Evolutionary conservation across 2,888 invertebrate genomes (phyloP).

Genomic region (Craniophora ligustri): DNA sequence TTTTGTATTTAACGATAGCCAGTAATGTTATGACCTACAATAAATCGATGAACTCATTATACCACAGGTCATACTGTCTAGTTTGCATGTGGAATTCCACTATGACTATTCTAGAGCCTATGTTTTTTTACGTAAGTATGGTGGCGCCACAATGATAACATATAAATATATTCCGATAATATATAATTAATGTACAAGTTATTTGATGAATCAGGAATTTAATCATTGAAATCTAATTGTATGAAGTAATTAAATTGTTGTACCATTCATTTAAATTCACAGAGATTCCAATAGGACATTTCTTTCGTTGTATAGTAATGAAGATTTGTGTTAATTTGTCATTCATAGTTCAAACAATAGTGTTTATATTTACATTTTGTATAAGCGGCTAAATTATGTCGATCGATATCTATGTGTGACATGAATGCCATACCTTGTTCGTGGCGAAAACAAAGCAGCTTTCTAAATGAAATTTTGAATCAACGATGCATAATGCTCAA

Average conservation of each 20-base stretch:
- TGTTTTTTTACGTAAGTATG: neutral
- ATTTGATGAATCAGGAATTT: neutral
- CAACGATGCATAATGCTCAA: constrained; percentile 8
- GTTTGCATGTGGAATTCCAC: constrained; percentile 13
- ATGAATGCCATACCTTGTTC: neutral
- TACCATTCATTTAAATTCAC: neutral
- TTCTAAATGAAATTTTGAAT: constrained; percentile 3
- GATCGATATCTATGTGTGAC: constrained; percentile 1
- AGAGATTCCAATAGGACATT: neutral
- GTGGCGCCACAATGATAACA: too few species aligned
- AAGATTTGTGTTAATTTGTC: constrained; percentile 1
- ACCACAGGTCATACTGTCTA: neutral
- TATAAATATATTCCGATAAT: too few species aligned
- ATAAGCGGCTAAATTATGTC: constrained; percentile 6
- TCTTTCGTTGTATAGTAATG: neutral
- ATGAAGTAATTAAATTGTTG: constrained; percentile 18
- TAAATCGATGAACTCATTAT: constrained; percentile 27
- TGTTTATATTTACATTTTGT: constrained; percentile 16
- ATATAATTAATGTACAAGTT: too few species aligned
- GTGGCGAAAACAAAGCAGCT: neutral
- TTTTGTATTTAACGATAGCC: constrained; percentile 6
- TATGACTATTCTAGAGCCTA: constrained; percentile 5
- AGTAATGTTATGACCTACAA: constrained; percentile 3
- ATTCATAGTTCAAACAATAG: constrained; percentile 11
- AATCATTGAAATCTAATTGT: constrained; percentile 5